Base-by-base conservation (phyloP, 2,113 vertebrate genomes). In the Sarotherodon lohbergeri region DNA sequence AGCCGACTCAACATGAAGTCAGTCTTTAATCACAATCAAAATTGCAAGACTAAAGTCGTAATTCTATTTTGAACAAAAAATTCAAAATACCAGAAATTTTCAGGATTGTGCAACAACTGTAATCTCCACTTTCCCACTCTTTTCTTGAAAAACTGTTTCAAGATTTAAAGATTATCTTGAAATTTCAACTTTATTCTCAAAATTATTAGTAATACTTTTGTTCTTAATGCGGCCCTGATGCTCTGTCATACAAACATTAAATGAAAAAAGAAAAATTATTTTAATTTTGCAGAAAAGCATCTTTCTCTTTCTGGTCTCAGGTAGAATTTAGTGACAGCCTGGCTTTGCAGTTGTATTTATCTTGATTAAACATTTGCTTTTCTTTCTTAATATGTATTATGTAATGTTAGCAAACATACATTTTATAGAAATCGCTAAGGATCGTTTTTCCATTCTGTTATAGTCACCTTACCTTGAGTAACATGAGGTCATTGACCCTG, bases 401-500 rank as follows among this genome's bases (percentile, higher is more conserved):
- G 56, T 59, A 59, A 59, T 59, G 56, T 59, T 0, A 59, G 1
- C 13, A 59, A 29, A 68, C 34, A 5, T n/a, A 68, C 22, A 2
- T 41, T n/a, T 39, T 3, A 13, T 39, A 7, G 3, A 68, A 39
- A 39, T 68, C 10, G 0, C 9, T 68, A 22, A 1, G 10, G 9
- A 68, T n/a, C 1, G 34, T n/a, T 41, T 17, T 68, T 13, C 7
- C 34, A 41, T 68, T 68, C 34, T 68, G 4, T n/a, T 71, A 4
- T 41, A 43, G 19, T 22, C 11, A 54, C 9, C 78, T 92, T 81
- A 96, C 96, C 96, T 95, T 94, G 17, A 96, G 84, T 79, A 96
- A 86, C 94, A 93, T 94, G 61, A 96, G 82, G 86, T 96, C 96
- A 46, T 96, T 94, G 82, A 55, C 81, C 0, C 3, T 8, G 1